Evolutionary conservation across 92 coral and sea anemone genomes (phyloP), one percentile per base, ranked within the genome.

Genomic region (Actinostola sp.): DNA sequence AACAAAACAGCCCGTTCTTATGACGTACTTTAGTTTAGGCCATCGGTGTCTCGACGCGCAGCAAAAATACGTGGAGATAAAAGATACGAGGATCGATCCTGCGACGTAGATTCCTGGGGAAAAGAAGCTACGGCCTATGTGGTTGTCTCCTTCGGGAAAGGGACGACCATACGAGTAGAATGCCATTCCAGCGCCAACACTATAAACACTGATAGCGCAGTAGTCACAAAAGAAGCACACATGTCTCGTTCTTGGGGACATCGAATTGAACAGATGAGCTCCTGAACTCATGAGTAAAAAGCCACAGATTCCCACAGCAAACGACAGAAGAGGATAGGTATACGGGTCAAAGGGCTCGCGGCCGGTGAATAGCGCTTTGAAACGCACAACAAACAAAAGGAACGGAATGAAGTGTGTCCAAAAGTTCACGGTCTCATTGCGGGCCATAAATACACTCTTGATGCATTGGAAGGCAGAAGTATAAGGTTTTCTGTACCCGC

Each of bases 41-140:
- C 99, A 95, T 17, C 92, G 89, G 66, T 91, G 99, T 55, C 99
- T 84, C 1, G 99, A 95, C 6, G 97, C 99, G 74, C 99, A 95
- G 79, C 99, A 95, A 42, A 75, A 79, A 51, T 74, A 85, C 4
- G 97, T 95, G 0, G 99, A 92, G 44, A 81, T 32, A 28, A 95
- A 71, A 13, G 92, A 88, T 33, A 95, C 79, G 30, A 83, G 61
- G 24, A 85, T 82, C 16, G 97, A 92, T 31, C 91, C 71, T 11
- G 75, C 27, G 15, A 95, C 66, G 69, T 88, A 95, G 14, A 73
- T 55, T 36, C 61, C 44, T 1, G 89, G 83, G 20, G 86, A 79
- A 73, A 68, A 83, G 69, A 85, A 95, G 21, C 26, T 38, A 16
- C 29, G 48, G 14, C 77, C 61, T 3, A 73, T n/a, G n/a, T n/a